Percentiles rank a stretch among this genome's conserved stretches.
Conservation (phyloP, 2,888 invertebrate genomes). For the Hemithea aestivaria region DNA sequence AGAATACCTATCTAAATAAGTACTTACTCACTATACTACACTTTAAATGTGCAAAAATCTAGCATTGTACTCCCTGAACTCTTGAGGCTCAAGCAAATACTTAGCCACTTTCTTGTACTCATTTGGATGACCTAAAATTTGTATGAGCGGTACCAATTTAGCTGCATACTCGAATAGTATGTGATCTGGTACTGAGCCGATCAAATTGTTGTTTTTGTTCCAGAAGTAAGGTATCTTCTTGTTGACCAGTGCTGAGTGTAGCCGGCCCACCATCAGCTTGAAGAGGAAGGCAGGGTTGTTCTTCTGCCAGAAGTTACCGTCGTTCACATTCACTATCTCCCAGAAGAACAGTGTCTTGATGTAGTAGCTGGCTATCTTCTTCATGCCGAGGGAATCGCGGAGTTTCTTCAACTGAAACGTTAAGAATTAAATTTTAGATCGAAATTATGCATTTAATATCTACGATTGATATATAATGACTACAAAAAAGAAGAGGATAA, state of each 20-base stretch:
- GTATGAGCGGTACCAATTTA: conserved; percentile 40
- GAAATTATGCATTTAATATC: too few species aligned
- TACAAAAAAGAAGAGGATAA: too few species aligned
- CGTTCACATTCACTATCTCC: conserved; percentile 43
- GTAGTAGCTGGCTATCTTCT: conserved; percentile 75
- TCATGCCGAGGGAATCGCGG: conserved; percentile 62
- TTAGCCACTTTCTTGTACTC: conserved; percentile 48
- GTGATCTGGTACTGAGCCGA: conserved; percentile 37
- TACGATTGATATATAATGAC: too few species aligned
- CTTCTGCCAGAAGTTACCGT: conserved; percentile 44
- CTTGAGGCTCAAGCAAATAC: conserved; percentile 42
- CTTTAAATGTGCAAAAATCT: conserved; percentile 34
- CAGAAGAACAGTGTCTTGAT: conserved; percentile 76
- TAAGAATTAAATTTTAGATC: background rate
- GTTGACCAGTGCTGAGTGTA: conserved; percentile 44
- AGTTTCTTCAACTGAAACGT: conserved; percentile 67
- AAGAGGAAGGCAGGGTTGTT: conserved; percentile 44
- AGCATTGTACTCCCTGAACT: conserved; percentile 43
- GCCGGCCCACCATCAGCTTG: conserved; percentile 59
- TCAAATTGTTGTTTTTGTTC: conserved; percentile 65
- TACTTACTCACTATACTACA: too few species aligned
- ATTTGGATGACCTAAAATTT: conserved; percentile 34
- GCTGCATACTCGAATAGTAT: conserved; percentile 37
- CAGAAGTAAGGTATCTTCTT: conserved; percentile 67
- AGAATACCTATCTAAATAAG: too few species aligned